These are phyloP conservation scores for Equus przewalskii DNA, from an alignment of 2,113 vertebrate genomes.

Conservation along the genomic window DNA sequence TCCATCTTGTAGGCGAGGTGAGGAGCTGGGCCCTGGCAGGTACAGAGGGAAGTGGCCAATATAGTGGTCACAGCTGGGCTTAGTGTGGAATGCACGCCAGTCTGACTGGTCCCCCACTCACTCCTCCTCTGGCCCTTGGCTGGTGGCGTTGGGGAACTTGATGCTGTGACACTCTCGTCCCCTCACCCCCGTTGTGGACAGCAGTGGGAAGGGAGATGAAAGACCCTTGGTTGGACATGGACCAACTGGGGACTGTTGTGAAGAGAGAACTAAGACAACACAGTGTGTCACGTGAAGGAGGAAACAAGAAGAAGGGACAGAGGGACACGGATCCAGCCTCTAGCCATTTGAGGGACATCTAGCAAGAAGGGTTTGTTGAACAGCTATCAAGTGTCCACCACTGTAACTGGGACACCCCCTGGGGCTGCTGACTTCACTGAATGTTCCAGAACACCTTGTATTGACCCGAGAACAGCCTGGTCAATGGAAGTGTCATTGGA, in stretches of 20 bases:
- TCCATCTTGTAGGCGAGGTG: not conserved
- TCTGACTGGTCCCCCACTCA: not conserved
- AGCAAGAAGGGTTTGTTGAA: not conserved
- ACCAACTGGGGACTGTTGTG: too few relatives aligned
- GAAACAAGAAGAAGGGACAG: fast-evolving
- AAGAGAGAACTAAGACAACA: not conserved
- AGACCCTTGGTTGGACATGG: not conserved
- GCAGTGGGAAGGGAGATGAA: not conserved
- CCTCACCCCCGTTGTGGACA: not conserved
- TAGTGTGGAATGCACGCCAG: not conserved
- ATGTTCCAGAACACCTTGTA: not conserved
- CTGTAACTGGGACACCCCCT: fast-evolving
- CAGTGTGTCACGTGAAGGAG: not conserved
- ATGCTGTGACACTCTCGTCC: fast-evolving
- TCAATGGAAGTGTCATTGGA: not conserved
- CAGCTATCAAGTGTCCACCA: not conserved
- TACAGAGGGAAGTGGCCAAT: too few relatives aligned
- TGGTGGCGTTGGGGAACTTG: not conserved
- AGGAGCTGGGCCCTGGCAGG: not conserved
- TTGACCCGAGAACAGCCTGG: not conserved
- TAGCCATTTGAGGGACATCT: not conserved
- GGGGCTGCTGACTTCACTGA: not conserved
- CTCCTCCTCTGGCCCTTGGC: not conserved
- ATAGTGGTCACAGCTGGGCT: not conserved
- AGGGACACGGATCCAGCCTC: too few relatives aligned